Conservation (phyloP, 2,113 vertebrate species). For the Otocyon megalotis region DNA sequence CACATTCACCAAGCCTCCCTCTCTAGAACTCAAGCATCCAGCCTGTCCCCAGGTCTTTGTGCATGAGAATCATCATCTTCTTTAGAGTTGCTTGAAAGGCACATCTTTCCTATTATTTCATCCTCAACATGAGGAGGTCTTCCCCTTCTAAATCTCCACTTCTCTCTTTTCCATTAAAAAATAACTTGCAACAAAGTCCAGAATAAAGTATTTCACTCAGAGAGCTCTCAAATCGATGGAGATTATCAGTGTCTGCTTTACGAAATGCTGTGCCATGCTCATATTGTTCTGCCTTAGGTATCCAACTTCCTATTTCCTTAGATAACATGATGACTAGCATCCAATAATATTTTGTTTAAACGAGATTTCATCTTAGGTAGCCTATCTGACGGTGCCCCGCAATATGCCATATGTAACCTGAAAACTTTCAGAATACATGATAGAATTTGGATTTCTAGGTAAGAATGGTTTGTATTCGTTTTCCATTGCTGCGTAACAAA, state of each 20-base stretch:
- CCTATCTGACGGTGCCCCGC: background rate
- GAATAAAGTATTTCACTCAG: background rate
- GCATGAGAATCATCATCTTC: background rate
- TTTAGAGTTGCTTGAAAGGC: background rate
- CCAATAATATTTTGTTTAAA: background rate
- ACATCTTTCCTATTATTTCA: background rate
- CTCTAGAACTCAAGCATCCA: background rate
- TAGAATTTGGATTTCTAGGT: slow-evolving; percentile 11
- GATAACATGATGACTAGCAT: background rate
- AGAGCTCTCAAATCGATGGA: background rate
- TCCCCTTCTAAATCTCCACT: background rate
- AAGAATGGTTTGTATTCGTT: background rate
- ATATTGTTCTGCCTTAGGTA: background rate
- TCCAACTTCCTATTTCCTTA: background rate
- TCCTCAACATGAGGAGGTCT: background rate
- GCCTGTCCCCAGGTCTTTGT: background rate
- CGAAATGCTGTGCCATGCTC: background rate
- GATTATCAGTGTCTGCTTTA: background rate
- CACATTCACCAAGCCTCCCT: background rate
- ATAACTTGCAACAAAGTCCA: background rate
- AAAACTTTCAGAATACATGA: background rate
- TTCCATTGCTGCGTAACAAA: slow-evolving; percentile 6
- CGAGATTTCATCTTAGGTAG: background rate
- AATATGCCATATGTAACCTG: background rate
- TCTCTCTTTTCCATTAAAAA: slow-evolving; percentile 42